Percentiles rank a stretch among this genome's conserved stretches.
Conservation (phyloP, 2,888 invertebrate genomes). For the Thecophora atra region DNA sequence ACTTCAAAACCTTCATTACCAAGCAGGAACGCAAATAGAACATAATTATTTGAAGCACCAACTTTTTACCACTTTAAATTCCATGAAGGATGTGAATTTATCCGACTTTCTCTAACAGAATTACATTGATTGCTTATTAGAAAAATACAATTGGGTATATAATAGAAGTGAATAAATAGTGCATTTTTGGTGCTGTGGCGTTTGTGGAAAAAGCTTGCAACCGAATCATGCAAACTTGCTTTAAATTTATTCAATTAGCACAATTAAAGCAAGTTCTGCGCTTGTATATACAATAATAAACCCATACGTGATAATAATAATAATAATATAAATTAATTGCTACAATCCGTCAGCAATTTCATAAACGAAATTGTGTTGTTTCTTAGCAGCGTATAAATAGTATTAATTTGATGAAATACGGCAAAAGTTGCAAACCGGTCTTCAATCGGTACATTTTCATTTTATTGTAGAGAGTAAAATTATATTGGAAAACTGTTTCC, state of each 20-base stretch:
- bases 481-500: not conserved
- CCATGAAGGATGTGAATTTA: too few species aligned
- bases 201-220: not conserved
- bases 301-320: too few species aligned
- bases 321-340: too few species aligned
- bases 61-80: too few species aligned
- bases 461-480: not conserved
- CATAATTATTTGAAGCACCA: too few species aligned
- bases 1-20: too few species aligned
- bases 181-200: not conserved
- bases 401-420: conserved; percentile 23
- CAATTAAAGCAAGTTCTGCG: not conserved
- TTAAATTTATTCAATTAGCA: not conserved
- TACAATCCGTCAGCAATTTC: too few species aligned
- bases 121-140: not conserved
- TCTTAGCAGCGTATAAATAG: not conserved
- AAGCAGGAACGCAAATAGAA: too few species aligned
- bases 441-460: conserved; percentile 19
- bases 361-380: too few species aligned
- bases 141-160: not conserved
- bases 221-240: not conserved
- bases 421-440: conserved; percentile 30
- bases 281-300: too few species aligned
- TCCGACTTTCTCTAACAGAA: not conserved
- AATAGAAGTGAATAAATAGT: not conserved